Evolutionary conservation across 2,113 vertebrate species (phyloP), one percentile per base, ranked within the genome.

Genomic region (Lepidothrix coronata): DNA sequence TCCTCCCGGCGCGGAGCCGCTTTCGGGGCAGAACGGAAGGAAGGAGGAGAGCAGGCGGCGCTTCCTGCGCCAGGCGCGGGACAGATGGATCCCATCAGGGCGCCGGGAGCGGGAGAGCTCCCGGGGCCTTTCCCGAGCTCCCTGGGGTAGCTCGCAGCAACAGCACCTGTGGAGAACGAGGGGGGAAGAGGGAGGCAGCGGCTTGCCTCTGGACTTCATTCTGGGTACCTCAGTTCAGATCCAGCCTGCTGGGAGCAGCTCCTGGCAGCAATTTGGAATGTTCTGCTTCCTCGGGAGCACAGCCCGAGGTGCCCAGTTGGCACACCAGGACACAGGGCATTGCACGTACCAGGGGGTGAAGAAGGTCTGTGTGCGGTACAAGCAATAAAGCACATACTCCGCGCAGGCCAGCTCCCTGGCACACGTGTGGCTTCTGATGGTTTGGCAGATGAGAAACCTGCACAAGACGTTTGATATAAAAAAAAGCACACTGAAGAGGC

Each of bases 61-160:
- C 71, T 94, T 88, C 95, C 94, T 95, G 95, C 82, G 35, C 85
- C 57, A 5, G 63, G 54, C 31, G 63, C 66, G 39, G 67, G 41
- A 57, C 94, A 81, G 79, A 90, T 63, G 96, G 88, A 71, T 94
- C 80, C 76, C 27, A 75, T 59, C 41, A 24, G 37, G 11, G 49
- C 30, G 70, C 76, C 63, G 52, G 58, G 46, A 31, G 5, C 2
- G 21, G 12, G 44, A 20, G 82, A 81, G 63, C 30, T 25, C 43
- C 39, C 17, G 51, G 31, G 35, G 39, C 62, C 70, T 30, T 28
- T 9, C 20, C 82, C 66, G 3, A 19, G 48, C 52, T 58, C 48
- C 49, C 12, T 8, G 31, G 70, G 39, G 31, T 1, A 25, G 41
- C 14, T 43, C 9, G 7, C 17, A 12, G 52, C 2, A 4, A 7